phyloP scores from a whole-genome alignment of 2,797 vertebrate species.

The Alfaro cultratus region DNA sequence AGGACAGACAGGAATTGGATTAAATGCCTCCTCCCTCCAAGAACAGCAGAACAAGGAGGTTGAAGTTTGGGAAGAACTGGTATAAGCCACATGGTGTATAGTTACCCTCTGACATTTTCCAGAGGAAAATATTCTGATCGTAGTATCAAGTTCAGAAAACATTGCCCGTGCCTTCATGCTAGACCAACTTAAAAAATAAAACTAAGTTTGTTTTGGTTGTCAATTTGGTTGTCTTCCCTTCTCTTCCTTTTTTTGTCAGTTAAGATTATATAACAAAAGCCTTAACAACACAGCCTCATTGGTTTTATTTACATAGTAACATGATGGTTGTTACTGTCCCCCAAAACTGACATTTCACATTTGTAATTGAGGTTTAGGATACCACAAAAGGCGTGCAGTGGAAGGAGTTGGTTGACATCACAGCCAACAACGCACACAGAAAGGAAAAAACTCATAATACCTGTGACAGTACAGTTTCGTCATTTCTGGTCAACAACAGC shows the following conservation, averaged over 20 bases:
- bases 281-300: neutral
- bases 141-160: neutral
- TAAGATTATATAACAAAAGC: neutral
- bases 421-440: slow-evolving; percentile 9
- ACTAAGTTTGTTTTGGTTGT: too few species aligned
- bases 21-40: neutral
- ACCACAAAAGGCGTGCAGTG: neutral
- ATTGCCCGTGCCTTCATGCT: neutral
- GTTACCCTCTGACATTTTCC: slow-evolving; percentile 31
- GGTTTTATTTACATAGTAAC: neutral
- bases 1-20: slow-evolving; percentile 1
- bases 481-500: slow-evolving; percentile 7
- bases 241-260: neutral
- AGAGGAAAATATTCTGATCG: neutral
- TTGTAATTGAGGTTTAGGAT: slow-evolving; percentile 6
- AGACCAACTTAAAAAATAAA: too few species aligned
- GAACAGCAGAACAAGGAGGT: slow-evolving; percentile 1
- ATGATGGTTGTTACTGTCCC: neutral
- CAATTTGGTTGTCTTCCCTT: neutral
- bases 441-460: neutral
- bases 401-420: slow-evolving; percentile 50
- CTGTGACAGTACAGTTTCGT: neutral
- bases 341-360: neutral
- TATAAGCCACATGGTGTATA: slow-evolving; percentile 5
- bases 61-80: slow-evolving; percentile 1